Evolutionary conservation across 2,113 vertebrate species (phyloP).

Genomic region (Nibea albiflora): DNA sequence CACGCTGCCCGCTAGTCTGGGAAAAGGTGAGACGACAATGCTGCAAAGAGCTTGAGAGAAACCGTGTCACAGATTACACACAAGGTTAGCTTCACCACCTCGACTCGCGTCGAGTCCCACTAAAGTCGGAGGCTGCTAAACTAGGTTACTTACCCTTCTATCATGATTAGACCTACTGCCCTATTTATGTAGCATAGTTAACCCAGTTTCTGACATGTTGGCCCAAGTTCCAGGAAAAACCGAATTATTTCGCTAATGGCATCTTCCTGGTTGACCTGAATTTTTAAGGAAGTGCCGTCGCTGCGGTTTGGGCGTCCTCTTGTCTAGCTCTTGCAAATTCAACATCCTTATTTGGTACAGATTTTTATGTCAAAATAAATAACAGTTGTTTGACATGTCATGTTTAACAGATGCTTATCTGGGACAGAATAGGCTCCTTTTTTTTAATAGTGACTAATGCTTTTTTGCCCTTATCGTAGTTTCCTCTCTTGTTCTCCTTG

Average conservation of each 20-base stretch:
- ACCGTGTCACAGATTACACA: too few relatives aligned
- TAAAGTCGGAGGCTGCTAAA: too few relatives aligned
- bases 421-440: neutral
- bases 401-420: neutral
- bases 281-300: neutral
- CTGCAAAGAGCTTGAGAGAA: too few relatives aligned
- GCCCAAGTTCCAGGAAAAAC: neutral
- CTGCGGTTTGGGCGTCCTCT: neutral
- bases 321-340: too few relatives aligned
- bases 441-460: neutral
- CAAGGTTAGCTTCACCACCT: too few relatives aligned
- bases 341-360: neutral
- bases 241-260: neutral
- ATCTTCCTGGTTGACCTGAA: neutral
- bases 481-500: neutral
- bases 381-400: too few relatives aligned
- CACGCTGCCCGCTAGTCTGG: slow-evolving; percentile 81
- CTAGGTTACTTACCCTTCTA: too few relatives aligned
- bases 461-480: neutral
- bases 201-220: too few relatives aligned
- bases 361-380: neutral
- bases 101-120: too few relatives aligned
- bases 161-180: too few relatives aligned
- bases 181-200: too few relatives aligned
- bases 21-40: slow-evolving; percentile 79